These are phyloP conservation scores for Sylvia borin DNA, from an alignment of 2,797 vertebrate genomes.

Conservation along the genomic window DNA sequence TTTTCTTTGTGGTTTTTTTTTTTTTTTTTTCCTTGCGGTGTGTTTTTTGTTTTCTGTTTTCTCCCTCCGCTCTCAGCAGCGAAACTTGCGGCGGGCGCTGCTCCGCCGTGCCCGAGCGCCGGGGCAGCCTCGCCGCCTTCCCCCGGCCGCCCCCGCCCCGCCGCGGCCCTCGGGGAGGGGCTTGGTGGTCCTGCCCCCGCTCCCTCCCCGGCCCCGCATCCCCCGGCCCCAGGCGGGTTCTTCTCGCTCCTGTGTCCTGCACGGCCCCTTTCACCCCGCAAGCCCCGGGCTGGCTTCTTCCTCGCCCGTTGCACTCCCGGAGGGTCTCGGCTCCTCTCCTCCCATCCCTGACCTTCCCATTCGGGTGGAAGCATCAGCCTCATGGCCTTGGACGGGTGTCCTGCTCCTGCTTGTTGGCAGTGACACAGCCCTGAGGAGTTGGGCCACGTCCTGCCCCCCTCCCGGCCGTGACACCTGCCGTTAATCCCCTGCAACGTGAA, in stretches of 20 bases:
- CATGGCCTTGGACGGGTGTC: accelerated
- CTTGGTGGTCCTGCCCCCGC: background rate
- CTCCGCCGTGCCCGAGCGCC: background rate
- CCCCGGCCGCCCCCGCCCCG: background rate
- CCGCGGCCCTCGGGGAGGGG: background rate
- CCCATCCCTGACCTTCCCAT: too few relatives aligned
- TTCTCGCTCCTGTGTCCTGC: background rate
- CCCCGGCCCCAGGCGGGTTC: too few relatives aligned
- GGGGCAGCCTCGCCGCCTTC: background rate
- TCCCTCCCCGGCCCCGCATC: background rate
- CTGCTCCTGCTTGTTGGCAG: background rate
- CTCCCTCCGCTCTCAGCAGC: background rate
- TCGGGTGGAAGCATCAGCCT: background rate
- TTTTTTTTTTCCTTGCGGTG: background rate
- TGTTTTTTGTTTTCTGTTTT: background rate
- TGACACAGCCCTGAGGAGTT: background rate
- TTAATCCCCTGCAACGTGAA: background rate
- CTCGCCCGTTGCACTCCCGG: background rate
- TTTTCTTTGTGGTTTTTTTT: too few relatives aligned
- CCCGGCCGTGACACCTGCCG: background rate
- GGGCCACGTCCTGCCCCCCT: background rate
- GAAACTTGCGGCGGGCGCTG: background rate
- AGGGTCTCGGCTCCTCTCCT: accelerated
- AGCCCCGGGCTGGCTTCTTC: too few relatives aligned
- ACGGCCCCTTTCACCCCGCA: accelerated